Evolutionary conservation across 2,797 vertebrate genomes (phyloP), one percentile per base, ranked within the genome.

Genomic region (Pempheris klunzingeri): DNA sequence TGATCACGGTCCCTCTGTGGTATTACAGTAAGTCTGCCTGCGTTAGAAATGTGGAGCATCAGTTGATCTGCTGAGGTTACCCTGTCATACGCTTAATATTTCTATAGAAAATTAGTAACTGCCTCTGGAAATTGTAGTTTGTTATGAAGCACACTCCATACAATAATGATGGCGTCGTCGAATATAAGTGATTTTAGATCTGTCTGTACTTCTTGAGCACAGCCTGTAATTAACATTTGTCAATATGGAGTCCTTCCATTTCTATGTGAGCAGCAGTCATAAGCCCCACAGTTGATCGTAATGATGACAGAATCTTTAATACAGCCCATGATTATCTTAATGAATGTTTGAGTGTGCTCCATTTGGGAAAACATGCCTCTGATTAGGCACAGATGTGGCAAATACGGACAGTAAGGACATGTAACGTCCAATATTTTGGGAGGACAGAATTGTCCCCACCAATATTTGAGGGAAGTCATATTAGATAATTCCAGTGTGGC

Each of bases 341-440:
- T 81, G 52, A 77, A 78, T 71, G 62, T 67, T 46, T 77, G 68
- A 84, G 75, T 78, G 53, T 39, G 38, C 46, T 69, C 26, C 26
- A 73, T 77, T 84, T 78, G n/a, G n/a, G 59, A 74, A 82, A 80
- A 70, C 62, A 28, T 64, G 71, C 41, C 26, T 70, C 63, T 86
- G 71, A 86, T 77, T 65, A 75, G 43, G 34, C 64, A 43, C 87
- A 83, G 80, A 82, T 92, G 84, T 78, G 78, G n/a, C n/a, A n/a
- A n/a, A n/a, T n/a, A n/a, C n/a, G n/a, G n/a, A n/a, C n/a, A n/a
- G n/a, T n/a, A n/a, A n/a, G n/a, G n/a, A n/a, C n/a, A n/a, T n/a
- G n/a, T n/a, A n/a, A n/a, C n/a, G n/a, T n/a, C n/a, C n/a, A n/a
- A n/a, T n/a, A n/a, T n/a, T n/a, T n/a, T n/a, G n/a, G n/a, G n/a